Base-by-base conservation (phyloP, 2,888 invertebrate genomes). In the Arge pagana region DNA sequence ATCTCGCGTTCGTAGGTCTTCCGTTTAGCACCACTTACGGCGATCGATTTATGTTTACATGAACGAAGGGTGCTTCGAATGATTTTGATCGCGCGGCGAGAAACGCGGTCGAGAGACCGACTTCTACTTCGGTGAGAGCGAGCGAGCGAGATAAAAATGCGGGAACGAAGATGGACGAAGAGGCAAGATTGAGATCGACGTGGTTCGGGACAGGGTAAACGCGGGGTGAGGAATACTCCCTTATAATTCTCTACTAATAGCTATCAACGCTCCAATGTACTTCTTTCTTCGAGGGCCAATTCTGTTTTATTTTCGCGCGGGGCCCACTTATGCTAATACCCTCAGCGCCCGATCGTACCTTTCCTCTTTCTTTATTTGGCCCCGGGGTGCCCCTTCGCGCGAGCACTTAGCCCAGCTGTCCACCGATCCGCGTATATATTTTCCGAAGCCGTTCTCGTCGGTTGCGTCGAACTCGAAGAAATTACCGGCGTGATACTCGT, bases 371-470 rank as follows among this genome's bases (percentile, higher is more conserved):
- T 56, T 43, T 59, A 50, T 48, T 54, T 56, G 18, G 39, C 42
- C 6, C 21, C 8, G 7, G 36, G n/a, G n/a, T 7, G n/a, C 36
- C 10, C 53, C 52, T 51, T 49, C 52, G 55, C 48, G 52, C 40
- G 56, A 62, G 60, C 63, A 63, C 63, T 64, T 58, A 65, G 57
- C 56, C 60, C 66, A 63, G 64, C 61, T 66, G 66, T 61, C 61
- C 61, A 54, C 50, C 52, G 58, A 52, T 52, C 52, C 52, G 50
- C 51, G 42, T 45, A 50, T 41, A 51, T 36, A 41, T 54, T 51
- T 43, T 52, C n/a, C n/a, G n/a, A n/a, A n/a, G n/a, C n/a, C n/a
- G n/a, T n/a, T n/a, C n/a, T n/a, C n/a, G n/a, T n/a, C n/a, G n/a
- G n/a, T n/a, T n/a, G n/a, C n/a, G n/a, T n/a, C n/a, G n/a, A n/a